Base-by-base conservation (phyloP, 2,888 invertebrate species). In the Drymonia ruficornis region DNA sequence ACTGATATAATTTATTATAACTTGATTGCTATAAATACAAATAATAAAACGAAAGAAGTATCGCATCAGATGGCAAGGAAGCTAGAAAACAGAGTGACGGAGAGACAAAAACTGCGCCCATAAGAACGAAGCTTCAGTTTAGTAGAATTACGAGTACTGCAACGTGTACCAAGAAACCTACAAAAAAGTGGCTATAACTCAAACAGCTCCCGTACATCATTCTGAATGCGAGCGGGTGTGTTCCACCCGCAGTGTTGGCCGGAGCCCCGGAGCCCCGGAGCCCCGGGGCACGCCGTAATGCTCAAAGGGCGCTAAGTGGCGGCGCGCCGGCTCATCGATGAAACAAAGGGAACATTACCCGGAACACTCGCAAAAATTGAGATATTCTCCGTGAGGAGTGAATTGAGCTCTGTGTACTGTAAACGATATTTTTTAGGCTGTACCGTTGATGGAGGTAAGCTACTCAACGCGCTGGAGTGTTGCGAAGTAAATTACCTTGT, bases 221-320 rank as follows among this genome's bases (percentile, higher is more conserved):
- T 50, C 51, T 55, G 59, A 52, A 53, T 52, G 19, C 40, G 43
- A 42, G 47, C 34, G 50, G 54, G 49, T 45, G 57, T 49, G 52
- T 43, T 52, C 56, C 48, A 53, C 52, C 49, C 55, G 50, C 48
- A 31, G 62, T 53, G 63, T 61, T 61, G 61, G 65, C 52, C 67
- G 49, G 60, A 61, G 80, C 83, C 79, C 65, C 71, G 65, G 76
- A 81, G 69, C 72, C n/a, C 59, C 67, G 49, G 60, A 61, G 80
- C 83, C 79, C 65, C 71, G 65, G 76, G 81, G 69, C 72, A 59
- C 70, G 66, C 58, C 67, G 78, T 87, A 86, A 87, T 88, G 85
- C 84, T 83, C 86, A 88, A 87, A 88, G 87, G 81, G 86, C 80
- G 78, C 71, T 81, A 81, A 86, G 82, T 82, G 81, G 71, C 73